These are phyloP conservation scores for Antheraea mylitta DNA, from an alignment of 1,140 invertebrate species.

Conservation along the genomic window DNA sequence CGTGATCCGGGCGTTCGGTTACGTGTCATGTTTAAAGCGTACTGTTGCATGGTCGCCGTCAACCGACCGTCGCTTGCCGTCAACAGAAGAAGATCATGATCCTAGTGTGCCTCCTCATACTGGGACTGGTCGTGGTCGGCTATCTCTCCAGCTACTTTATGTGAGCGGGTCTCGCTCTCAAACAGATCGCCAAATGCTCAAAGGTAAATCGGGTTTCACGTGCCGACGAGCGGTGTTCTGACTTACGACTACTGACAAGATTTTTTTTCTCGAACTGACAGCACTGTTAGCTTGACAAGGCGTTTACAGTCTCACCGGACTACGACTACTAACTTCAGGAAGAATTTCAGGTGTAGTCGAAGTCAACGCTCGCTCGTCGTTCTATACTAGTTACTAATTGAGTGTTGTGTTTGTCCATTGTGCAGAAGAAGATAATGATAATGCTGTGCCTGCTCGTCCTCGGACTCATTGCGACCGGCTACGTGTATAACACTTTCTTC, in stretches of 20 bases:
- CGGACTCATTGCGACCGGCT: conserved; percentile 85
- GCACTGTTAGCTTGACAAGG: too few relatives aligned
- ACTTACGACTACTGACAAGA: not conserved
- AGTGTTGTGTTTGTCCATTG: conserved; percentile 79
- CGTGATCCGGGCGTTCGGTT: not conserved
- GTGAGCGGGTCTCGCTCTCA: conserved; percentile 44
- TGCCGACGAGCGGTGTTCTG: conserved; percentile 34
- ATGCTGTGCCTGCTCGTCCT: conserved; percentile 93
- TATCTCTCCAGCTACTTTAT: conserved; percentile 78
- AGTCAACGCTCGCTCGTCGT: conserved; percentile 42
- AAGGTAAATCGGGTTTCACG: conserved; percentile 49
- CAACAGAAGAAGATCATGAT: conserved; percentile 99
- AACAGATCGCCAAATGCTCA: conserved; percentile 48
- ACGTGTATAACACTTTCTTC: conserved; percentile 80
- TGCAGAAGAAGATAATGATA: conserved; percentile 99
- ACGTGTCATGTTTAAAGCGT: conserved; percentile 52
- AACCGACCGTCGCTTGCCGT: conserved; percentile 49
- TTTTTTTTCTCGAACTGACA: too few relatives aligned
- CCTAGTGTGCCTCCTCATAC: conserved; percentile 95
- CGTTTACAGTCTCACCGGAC: too few relatives aligned
- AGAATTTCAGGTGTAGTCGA: conserved; percentile 8
- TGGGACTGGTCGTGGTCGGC: conserved; percentile 89
- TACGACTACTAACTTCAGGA: too few relatives aligned
- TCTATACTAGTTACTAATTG: conserved; percentile 61
- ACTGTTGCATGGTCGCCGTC: conserved; percentile 68